These are phyloP conservation scores for Trichomycterus rosablanca DNA, from an alignment of 2,113 vertebrate species.

Conservation along the genomic window DNA sequence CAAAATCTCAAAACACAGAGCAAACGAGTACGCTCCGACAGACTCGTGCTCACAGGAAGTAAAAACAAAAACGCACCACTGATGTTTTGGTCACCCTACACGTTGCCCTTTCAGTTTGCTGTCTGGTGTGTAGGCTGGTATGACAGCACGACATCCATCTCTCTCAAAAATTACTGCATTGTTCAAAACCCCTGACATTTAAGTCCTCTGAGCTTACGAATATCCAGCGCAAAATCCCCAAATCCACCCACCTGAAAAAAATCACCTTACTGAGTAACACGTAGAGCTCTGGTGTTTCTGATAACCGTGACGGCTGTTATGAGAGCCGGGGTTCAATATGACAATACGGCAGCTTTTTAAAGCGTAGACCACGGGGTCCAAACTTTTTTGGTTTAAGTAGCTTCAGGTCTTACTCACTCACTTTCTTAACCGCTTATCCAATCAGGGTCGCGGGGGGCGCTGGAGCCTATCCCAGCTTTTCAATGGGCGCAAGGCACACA, in stretches of 20 bases:
- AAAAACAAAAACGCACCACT: neutral
- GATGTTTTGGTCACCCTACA: conserved; percentile 1
- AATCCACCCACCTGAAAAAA: conserved; percentile 20
- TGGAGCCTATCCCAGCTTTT: too few species aligned
- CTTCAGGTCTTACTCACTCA: too few species aligned
- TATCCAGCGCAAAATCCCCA: conserved; percentile 40
- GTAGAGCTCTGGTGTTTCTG: neutral
- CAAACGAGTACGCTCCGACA: too few species aligned
- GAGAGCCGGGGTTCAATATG: too few species aligned
- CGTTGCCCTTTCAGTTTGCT: conserved; percentile 22
- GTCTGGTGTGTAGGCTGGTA: neutral
- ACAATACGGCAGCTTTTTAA: too few species aligned
- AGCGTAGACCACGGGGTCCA: too few species aligned
- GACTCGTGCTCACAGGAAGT: too few species aligned
- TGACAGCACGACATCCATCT: neutral
- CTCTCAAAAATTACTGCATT: neutral
- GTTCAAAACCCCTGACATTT: conserved; percentile 40
- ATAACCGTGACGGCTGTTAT: conserved; percentile 5
- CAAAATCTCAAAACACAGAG: too few species aligned
- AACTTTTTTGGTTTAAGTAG: too few species aligned
- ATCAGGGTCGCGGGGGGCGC: too few species aligned
- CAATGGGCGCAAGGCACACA: too few species aligned
- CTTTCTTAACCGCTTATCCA: too few species aligned
- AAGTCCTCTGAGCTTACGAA: neutral
- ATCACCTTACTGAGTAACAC: conserved; percentile 3